Evolutionary conservation across 2,113 vertebrate genomes (phyloP), one percentile per base, ranked within the genome.

Genomic region (Oreochromis tanganicae): DNA sequence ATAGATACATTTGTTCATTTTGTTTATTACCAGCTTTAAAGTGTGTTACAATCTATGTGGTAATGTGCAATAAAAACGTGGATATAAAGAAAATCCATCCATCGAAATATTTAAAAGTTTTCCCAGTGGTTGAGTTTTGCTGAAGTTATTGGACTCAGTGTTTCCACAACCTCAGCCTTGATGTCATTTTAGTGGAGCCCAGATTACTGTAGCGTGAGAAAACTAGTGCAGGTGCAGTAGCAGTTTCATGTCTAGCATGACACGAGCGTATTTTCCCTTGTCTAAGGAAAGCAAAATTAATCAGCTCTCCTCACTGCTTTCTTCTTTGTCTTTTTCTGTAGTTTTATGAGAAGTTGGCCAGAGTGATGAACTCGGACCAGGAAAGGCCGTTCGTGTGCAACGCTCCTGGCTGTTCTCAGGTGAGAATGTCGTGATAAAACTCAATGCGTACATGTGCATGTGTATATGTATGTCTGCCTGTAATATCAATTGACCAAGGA

Each of bases 331-430:
- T 55, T 78, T 36, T 82, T 87, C 81, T 84, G 50, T 89, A 99
- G 98, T 97, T 99, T 97, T 98, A 99, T 99, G 98, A 98, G 96
- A 98, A 98, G 96, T 97, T 97, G 97, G 97, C 97, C 95, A 97
- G 97, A 98, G 97, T 97, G 97, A 99, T 99, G 99, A 99, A 99
- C 97, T 97, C 98, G 95, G 99, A 99, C 97, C 98, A 99, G 97
- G 99, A 99, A 96, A 98, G 99, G 97, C 98, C 98, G 80, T 99
- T 97, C 91, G 93, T 99, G 95, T 99, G 99, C 97, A 98, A 97
- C 90, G 98, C 98, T 96, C 98, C 98, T 56, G 99, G 98, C 96
- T 99, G 99, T 96, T 99, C 98, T 94, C 99, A 99, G 99, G 99
- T 99, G 95, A 98, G 97, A 97, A 93, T 93, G 87, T 89, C 4